Evolutionary conservation across 2,797 vertebrate species (phyloP).

Genomic region (Falco columbarius): DNA sequence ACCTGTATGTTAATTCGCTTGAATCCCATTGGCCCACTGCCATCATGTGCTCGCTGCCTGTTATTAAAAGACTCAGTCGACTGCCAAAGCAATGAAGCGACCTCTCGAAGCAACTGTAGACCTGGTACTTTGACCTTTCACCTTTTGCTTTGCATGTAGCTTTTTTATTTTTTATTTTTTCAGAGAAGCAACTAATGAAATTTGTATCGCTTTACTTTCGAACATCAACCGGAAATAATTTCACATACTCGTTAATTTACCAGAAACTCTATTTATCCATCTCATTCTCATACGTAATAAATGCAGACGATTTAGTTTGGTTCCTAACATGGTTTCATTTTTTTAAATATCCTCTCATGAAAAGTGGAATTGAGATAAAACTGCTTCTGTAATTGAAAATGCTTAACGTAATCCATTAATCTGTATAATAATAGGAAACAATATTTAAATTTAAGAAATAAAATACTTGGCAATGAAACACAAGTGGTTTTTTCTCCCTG

Average conservation of each 20-base stretch:
- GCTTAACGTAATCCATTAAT: constrained; percentile 70
- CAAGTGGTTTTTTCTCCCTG: constrained; percentile 74
- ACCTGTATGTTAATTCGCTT: constrained; percentile 99
- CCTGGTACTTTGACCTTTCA: constrained; percentile 99
- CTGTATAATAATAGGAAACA: constrained; percentile 63
- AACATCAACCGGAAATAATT: constrained; percentile 78
- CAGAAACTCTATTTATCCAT: constrained; percentile 77
- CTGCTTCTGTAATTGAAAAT: constrained; percentile 73
- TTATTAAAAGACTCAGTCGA: constrained; percentile 99
- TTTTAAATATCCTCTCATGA: constrained; percentile 76
- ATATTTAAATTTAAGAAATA: constrained; percentile 53
- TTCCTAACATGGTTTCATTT: constrained; percentile 79
- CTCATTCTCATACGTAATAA: constrained; percentile 80
- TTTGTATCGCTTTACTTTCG: constrained; percentile 81
- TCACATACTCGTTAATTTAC: constrained; percentile 80
- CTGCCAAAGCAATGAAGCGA: constrained; percentile 99
- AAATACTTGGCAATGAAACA: constrained; percentile 76
- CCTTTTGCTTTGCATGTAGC: constrained; percentile 99
- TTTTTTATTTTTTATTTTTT: constrained; percentile 73
- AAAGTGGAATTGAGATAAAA: constrained; percentile 77
- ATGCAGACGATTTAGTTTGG: constrained; percentile 70
- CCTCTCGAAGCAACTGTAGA: constrained; percentile 97
- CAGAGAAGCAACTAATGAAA: constrained; percentile 93
- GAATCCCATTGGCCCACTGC: constrained; percentile 99
- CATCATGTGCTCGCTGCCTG: constrained; percentile 99